Evolutionary conservation across 2,797 vertebrate species (phyloP).

Genomic region (Spinibarbus caldwelli): DNA sequence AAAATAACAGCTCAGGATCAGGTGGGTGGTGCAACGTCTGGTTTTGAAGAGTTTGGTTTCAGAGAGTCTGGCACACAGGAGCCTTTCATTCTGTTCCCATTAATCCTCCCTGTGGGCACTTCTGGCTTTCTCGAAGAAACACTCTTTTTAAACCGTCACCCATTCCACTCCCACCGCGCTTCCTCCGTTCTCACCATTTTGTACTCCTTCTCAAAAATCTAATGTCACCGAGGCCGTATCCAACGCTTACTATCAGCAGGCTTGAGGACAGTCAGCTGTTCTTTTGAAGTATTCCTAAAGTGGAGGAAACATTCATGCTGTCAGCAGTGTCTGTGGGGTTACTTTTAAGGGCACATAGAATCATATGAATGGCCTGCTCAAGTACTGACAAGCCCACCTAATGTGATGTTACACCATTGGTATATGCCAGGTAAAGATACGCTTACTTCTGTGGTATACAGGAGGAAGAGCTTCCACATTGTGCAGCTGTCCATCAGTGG

Average conservation of each 20-base stretch:
- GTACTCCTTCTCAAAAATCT: constrained; percentile 13
- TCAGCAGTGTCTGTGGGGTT: not conserved
- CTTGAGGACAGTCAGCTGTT: constrained; percentile 23
- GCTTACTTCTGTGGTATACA: not conserved
- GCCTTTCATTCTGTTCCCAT: constrained; percentile 57
- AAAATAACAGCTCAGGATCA: constrained; percentile 53
- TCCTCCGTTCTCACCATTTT: not conserved
- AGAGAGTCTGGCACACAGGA: constrained; percentile 38
- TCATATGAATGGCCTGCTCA: not conserved
- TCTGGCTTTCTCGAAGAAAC: constrained; percentile 37
- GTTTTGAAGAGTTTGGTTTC: constrained; percentile 52
- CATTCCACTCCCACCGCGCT: constrained; percentile 40
- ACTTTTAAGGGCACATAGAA: constrained; percentile 15
- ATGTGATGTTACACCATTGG: constrained; percentile 40
- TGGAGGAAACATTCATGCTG: constrained; percentile 10
- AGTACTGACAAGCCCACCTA: constrained; percentile 33
- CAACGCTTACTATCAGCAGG: too few species aligned
- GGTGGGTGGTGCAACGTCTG: constrained; percentile 33
- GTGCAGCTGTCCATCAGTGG: constrained; percentile 48
- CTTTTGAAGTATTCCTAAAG: constrained; percentile 28
- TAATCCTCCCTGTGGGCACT: constrained; percentile 52
- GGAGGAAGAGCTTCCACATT: constrained; percentile 18
- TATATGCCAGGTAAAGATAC: constrained; percentile 43
- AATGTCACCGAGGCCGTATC: not conserved
- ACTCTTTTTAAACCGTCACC: constrained; percentile 40